Evolutionary conservation across 1,140 invertebrate species (phyloP), one percentile per base, ranked within the genome.

Genomic region (Eueides isabella): DNA sequence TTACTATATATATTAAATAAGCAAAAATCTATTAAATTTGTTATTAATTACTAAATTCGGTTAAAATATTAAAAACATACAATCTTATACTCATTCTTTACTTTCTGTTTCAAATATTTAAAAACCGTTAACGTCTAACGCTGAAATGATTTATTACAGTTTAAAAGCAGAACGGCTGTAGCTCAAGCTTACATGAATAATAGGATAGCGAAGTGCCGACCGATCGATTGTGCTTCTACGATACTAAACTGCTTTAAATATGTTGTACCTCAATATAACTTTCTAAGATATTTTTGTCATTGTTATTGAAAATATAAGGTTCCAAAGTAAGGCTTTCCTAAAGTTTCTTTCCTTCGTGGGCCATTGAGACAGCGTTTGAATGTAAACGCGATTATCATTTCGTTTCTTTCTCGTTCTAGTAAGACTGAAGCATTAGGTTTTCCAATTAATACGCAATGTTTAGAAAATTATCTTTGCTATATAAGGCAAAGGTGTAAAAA

Each of bases 141-240:
- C 68, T 70, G 33, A 70, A 70, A 70, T 70, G 68, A 70, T 70
- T 70, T 70, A 70, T 70, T 71, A 70, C 23, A 61, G 30, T 70
- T 55, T 70, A 70, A 65, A 71, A 28, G 41, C 70, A 65, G 28
- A 62, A 38, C 41, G 26, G 61, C 68, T 71, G 62, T 71, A n/a
- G 35, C 38, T 28, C 62, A 9, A n/a, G 28, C 70, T 65, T 65
- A 62, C 41, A 71, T 71, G 41, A 71, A 71, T 71, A 71, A 71
- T 71, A 61, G 61, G 69, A 63, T 62, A 30, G 61, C 41, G 70
- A 31, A 38, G 70, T 62, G 62, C 26, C 61, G 67, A 29, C 61
- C 62, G 62, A 71, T 71, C 70, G 68, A 70, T 71, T 44, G 19
- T 38, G 70, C 69, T n/a, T 44, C 67, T 63, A 41, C n/a, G n/a